phyloP scores from a whole-genome alignment of 2,797 vertebrate species.

The Smutsia gigantea region DNA sequence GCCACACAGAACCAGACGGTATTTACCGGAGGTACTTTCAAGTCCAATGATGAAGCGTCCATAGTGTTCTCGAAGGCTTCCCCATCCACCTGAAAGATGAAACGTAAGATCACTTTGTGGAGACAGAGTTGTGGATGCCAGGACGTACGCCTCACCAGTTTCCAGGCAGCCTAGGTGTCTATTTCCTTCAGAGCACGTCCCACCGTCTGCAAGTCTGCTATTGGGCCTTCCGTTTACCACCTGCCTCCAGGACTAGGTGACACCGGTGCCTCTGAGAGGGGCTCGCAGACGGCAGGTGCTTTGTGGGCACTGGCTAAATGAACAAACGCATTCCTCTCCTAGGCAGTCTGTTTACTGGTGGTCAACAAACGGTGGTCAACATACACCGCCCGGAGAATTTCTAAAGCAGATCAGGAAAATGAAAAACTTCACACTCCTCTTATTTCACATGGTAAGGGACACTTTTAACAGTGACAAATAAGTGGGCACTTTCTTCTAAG shows the following conservation, averaged over 20 bases:
- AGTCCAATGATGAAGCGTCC: slow-evolving; percentile 78
- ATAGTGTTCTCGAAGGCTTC: slow-evolving; percentile 79
- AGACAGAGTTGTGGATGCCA: background rate
- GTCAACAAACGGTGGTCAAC: too few species aligned
- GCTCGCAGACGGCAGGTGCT: background rate
- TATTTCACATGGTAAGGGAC: background rate
- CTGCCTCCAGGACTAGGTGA: background rate
- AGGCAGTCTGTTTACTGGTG: background rate
- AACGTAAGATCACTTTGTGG: background rate
- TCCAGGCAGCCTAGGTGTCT: background rate
- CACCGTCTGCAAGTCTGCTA: too few species aligned
- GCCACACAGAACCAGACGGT: accelerated
- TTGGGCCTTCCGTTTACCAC: accelerated
- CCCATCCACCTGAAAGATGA: slow-evolving; percentile 80
- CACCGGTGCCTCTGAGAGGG: too few species aligned
- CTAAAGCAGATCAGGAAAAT: background rate
- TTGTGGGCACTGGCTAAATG: too few species aligned
- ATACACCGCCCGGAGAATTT: too few species aligned
- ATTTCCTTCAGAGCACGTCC: background rate
- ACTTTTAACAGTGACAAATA: background rate
- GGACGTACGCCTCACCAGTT: background rate
- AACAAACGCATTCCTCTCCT: background rate
- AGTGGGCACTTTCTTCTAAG: background rate
- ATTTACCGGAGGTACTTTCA: slow-evolving; percentile 82
- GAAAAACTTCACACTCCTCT: background rate